Base-by-base conservation (phyloP, 2,888 invertebrate species). In the Erebia epiphron region DNA sequence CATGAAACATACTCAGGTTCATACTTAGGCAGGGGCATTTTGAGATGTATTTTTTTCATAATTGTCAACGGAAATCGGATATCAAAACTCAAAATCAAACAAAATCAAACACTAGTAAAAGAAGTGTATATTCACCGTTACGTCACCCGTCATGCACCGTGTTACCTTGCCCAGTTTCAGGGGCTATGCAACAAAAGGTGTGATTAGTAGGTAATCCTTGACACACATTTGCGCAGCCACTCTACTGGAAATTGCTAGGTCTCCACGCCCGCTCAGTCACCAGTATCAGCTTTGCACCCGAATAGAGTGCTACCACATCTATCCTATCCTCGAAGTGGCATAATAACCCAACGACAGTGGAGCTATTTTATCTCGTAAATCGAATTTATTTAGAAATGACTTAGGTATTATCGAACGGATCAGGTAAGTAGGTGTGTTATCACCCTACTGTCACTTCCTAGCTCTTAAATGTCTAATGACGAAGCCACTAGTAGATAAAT, bases 171-270 rank as follows among this genome's bases (percentile, higher is more conserved):
- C 82, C 80, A 80, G 80, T 86, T 90, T 90, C 88, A 89, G 90
- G 87, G 85, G 85, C 86, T 86, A 81, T 77, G 83, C 84, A 87
- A 90, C 87, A 89, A 89, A 87, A 83, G 87, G 85, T 85, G 84
- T 86, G 86, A 92, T 91, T 91, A 92, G 80, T 84, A 87, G 89
- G 80, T 84, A 87, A 90, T 90, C 92, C 92, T 92, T 92, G 92
- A 92, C 92, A 92, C 75, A 91, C 89, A 88, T 90, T 81, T 81
- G 85, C 86, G 86, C 86, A 81, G 82, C 85, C 89, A 88, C 87
- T 92, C 90, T 91, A 89, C 80, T 90, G 91, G 89, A 91, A 92
- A 91, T 90, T 86, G 86, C 86, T 89, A 88, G 86, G 86, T 87
- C 87, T 91, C 82, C 78, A 80, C 84, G 85, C 85, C 83, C 82